phyloP scores from a whole-genome alignment of 2,113 vertebrate genomes.

The Maccullochella peelii region DNA sequence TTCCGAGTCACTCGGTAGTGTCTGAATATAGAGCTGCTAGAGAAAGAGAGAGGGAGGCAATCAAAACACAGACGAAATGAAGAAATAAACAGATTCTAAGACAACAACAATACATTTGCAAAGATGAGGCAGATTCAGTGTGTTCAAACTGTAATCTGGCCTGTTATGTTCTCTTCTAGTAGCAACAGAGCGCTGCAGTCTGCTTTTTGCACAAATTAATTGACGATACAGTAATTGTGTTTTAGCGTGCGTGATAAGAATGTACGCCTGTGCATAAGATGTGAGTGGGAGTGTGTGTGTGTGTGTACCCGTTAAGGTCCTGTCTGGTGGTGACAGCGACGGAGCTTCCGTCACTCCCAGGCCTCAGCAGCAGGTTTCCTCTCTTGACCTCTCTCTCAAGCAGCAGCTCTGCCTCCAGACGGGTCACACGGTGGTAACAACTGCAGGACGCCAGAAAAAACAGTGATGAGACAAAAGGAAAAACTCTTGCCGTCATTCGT shows the following conservation, averaged over 20 bases:
- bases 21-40: conserved; percentile 69
- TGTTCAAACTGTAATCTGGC: not conserved
- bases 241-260: not conserved
- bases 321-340: conserved; percentile 86
- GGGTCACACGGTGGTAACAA: conserved; percentile 84
- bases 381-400: conserved; percentile 79
- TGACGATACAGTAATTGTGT: not conserved
- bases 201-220: not conserved
- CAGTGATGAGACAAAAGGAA: not conserved
- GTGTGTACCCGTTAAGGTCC: conserved; percentile 78
- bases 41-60: not conserved
- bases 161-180: not conserved
- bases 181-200: no score
- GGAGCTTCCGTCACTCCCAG: conserved; percentile 65
- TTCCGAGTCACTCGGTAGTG: conserved; percentile 84
- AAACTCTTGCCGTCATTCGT: not conserved
- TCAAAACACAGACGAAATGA: not conserved
- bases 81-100: not conserved
- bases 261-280: not conserved
- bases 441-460: conserved; percentile 55
- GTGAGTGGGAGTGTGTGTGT: not conserved
- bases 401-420: conserved; percentile 84
- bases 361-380: conserved; percentile 88
- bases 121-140: not conserved
- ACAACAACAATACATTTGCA: not conserved